Evolutionary conservation across 2,888 invertebrate genomes (phyloP).

Genomic region (Peribatodes rhomboidaria): DNA sequence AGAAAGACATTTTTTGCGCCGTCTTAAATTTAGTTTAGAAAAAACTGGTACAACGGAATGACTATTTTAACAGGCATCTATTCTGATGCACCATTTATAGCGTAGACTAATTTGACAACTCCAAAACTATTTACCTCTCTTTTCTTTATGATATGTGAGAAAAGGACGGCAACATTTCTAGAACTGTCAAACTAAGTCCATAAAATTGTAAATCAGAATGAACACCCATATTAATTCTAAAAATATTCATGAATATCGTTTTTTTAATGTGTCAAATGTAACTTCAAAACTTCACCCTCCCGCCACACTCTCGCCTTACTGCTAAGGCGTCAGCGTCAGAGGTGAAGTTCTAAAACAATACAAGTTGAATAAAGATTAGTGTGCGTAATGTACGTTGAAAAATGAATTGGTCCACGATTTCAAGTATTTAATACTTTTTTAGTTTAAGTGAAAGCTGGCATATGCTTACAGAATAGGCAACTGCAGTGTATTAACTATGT

Average conservation of each 20-base stretch:
- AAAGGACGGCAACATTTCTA: neutral
- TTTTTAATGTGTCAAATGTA: neutral
- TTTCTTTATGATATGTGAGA: neutral
- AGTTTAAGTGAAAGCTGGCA: conserved; percentile 36
- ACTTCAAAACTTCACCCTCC: neutral
- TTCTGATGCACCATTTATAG: neutral
- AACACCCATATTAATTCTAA: neutral
- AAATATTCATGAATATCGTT: neutral
- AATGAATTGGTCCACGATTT: conserved; percentile 31
- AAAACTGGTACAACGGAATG: too few species aligned
- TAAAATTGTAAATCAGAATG: neutral
- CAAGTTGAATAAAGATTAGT: neutral
- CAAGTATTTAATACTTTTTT: conserved; percentile 39
- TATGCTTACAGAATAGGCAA: conserved; percentile 36
- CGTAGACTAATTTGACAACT: neutral
- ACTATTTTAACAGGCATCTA: neutral
- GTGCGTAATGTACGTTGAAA: neutral
- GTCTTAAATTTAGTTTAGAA: too few species aligned
- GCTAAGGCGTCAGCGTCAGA: neutral
- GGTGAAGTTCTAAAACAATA: neutral
- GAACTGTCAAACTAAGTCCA: neutral
- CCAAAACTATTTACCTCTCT: neutral
- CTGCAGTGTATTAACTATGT: conserved; percentile 71
- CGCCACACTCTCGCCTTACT: neutral
- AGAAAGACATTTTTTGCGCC: too few species aligned